A percentile compares a stretch with the other conserved stretches of the same genome.
phyloP scores from a whole-genome alignment of 2,888 invertebrate species.

The Zelleria hepariella region DNA sequence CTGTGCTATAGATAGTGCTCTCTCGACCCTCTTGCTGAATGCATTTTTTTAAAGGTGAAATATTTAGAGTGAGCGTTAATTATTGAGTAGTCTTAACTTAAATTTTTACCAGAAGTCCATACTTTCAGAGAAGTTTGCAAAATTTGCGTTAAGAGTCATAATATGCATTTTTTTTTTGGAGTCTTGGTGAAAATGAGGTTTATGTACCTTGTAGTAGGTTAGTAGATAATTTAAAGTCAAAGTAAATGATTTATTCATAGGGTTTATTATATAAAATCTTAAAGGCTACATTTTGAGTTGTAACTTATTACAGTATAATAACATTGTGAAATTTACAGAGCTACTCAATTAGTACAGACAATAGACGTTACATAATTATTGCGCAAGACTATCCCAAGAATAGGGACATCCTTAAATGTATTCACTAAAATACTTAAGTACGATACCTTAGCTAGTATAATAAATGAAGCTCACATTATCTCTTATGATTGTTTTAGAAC shows the following conservation, averaged over 20 bases:
- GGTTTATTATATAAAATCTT: slow-evolving; percentile 72
- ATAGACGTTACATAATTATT: slow-evolving; percentile 65
- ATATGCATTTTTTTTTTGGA: no score
- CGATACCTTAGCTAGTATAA: slow-evolving; percentile 52
- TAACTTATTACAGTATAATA: slow-evolving; percentile 61
- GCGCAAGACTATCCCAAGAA: slow-evolving; percentile 55
- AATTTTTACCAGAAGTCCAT: no score
- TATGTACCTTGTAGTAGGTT: not conserved
- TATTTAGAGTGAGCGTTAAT: no score
- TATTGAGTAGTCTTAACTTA: no score
- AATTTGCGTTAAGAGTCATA: no score
- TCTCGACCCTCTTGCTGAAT: no score
- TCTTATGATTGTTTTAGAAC: slow-evolving; percentile 52
- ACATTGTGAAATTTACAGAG: slow-evolving; percentile 68
- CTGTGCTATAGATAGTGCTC: no score
- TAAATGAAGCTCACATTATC: slow-evolving; percentile 66
- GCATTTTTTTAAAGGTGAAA: no score
- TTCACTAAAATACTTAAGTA: slow-evolving; percentile 58
- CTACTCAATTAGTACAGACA: slow-evolving; percentile 63
- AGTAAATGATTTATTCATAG: slow-evolving; percentile 64
- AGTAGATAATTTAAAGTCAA: not conserved
- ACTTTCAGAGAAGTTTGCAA: no score
- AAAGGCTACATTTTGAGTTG: slow-evolving; percentile 60
- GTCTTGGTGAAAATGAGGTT: no score
- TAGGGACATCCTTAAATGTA: slow-evolving; percentile 44